A percentile compares a stretch with the other conserved stretches of the same genome.
Evolutionary conservation across 2,888 invertebrate genomes (phyloP).

Genomic region (Folsomia manolachei): DNA sequence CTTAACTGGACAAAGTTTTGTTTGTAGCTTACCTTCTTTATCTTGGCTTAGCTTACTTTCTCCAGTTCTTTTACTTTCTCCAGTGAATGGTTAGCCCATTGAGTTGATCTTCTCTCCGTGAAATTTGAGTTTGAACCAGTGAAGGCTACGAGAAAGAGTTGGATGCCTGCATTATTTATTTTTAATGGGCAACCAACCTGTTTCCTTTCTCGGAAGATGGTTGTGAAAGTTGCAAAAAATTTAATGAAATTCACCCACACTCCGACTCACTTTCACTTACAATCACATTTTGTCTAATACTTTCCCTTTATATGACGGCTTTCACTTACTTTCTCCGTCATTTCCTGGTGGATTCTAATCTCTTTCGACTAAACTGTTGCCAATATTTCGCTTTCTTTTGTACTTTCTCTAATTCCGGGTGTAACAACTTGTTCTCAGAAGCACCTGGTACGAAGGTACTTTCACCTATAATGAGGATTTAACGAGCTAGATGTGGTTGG

Average conservation of each 20-base stretch:
- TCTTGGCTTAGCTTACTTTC: neutral
- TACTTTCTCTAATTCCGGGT: too few species aligned
- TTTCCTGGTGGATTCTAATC: too few species aligned
- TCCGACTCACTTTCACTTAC: neutral
- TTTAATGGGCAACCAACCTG: slow-evolving; percentile 22
- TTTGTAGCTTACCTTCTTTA: neutral
- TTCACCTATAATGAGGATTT: too few species aligned
- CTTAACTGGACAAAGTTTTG: too few species aligned
- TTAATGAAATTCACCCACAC: neutral
- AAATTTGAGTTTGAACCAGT: neutral
- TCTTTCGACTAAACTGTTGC: too few species aligned
- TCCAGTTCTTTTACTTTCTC: neutral
- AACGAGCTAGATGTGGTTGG: too few species aligned
- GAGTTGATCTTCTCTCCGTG: neutral
- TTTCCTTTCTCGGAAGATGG: slow-evolving; percentile 3
- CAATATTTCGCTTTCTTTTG: too few species aligned
- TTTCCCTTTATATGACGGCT: too few species aligned
- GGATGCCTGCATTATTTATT: slow-evolving; percentile 13
- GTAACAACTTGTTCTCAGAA: too few species aligned
- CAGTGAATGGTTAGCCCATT: neutral
- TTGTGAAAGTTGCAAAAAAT: neutral
- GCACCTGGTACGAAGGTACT: too few species aligned
- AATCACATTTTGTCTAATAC: neutral
- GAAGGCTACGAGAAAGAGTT: neutral
- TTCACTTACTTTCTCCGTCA: too few species aligned